Percentiles rank a stretch among this genome's conserved stretches.
These are phyloP conservation scores for Diplolepis rosae DNA, from an alignment of 2,888 invertebrate species.

Conservation along the genomic window DNA sequence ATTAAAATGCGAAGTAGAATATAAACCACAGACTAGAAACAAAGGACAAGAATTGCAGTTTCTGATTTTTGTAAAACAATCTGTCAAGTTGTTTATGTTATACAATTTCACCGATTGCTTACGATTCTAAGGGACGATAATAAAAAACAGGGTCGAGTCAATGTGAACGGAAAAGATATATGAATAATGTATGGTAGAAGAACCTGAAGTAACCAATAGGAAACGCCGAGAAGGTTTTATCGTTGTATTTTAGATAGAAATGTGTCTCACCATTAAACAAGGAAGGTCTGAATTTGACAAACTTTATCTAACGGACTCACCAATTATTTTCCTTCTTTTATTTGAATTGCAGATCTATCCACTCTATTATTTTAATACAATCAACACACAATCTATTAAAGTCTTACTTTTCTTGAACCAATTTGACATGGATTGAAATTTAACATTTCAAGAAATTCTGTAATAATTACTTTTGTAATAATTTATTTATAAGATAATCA, in stretches of 20 bases:
- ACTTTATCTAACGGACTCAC: slow-evolving; percentile 22
- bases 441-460: too few species aligned
- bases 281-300: slow-evolving; percentile 13
- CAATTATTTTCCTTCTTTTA: slow-evolving; percentile 12
- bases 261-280: slow-evolving; percentile 15
- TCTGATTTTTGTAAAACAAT: slow-evolving; percentile 33
- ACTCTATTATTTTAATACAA: background rate
- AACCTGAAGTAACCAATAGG: slow-evolving; percentile 20
- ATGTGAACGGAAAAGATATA: slow-evolving; percentile 18
- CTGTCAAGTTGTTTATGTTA: slow-evolving; percentile 25
- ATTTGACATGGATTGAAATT: too few species aligned
- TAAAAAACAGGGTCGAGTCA: background rate
- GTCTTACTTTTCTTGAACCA: background rate
- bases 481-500: too few species aligned
- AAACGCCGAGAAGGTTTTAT: slow-evolving; percentile 2
- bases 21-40: too few species aligned
- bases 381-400: background rate
- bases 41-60: background rate
- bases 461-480: too few species aligned
- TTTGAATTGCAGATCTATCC: background rate
- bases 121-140: slow-evolving; percentile 3
- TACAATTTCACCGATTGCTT: slow-evolving; percentile 11
- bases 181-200: slow-evolving; percentile 25
- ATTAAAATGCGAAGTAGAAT: too few species aligned
- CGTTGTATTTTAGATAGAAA: slow-evolving; percentile 16